Evolutionary conservation across 2,797 vertebrate genomes (phyloP).

Genomic region (Propithecus deckenii): DNA sequence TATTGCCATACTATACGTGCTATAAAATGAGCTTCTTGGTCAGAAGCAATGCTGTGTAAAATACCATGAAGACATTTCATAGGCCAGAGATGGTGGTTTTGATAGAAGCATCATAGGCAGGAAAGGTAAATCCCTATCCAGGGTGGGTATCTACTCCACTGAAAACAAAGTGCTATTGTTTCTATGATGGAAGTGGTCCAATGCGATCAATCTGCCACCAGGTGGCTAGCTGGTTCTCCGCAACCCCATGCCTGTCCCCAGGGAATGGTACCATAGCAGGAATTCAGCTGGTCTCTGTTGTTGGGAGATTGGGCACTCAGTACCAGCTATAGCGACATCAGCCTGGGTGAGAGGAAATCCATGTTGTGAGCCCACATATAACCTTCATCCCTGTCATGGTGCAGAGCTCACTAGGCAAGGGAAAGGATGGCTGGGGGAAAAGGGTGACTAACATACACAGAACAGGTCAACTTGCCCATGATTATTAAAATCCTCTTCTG

Average conservation of each 20-base stretch:
- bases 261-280: not conserved
- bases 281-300: not conserved
- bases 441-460: not conserved
- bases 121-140: not conserved
- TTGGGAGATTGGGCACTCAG: no score
- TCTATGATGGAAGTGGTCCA: not conserved
- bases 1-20: not conserved
- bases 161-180: not conserved
- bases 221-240: not conserved
- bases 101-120: not conserved
- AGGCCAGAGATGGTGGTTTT: not conserved
- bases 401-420: not conserved
- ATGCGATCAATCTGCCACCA: not conserved
- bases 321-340: not conserved
- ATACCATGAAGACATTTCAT: not conserved
- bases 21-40: not conserved
- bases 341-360: not conserved
- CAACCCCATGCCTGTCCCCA: not conserved
- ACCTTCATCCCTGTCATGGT: not conserved
- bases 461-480: not conserved
- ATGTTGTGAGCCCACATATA: not conserved
- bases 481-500: not conserved
- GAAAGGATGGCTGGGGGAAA: not conserved
- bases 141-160: not conserved
- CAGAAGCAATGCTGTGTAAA: not conserved